These are phyloP conservation scores for Mythimna pallens DNA, from an alignment of 2,888 invertebrate genomes.

Conservation along the genomic window DNA sequence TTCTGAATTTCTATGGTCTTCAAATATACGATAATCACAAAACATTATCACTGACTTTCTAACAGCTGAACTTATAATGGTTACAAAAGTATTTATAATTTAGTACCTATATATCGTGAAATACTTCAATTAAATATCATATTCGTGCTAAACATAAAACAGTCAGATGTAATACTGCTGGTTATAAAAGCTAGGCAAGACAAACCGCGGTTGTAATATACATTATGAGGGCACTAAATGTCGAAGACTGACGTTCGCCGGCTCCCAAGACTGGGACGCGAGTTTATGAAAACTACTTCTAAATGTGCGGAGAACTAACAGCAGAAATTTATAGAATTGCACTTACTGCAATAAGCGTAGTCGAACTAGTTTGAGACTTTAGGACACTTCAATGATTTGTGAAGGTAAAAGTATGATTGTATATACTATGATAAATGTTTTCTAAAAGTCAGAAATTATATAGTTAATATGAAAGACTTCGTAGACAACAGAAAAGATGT, in stretches of 20 bases:
- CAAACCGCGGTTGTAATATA: constrained; percentile 75
- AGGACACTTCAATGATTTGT: neutral
- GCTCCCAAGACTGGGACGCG: constrained; percentile 48
- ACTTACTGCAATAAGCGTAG: constrained; percentile 9
- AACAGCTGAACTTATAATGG: constrained; percentile 20
- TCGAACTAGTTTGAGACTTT: neutral
- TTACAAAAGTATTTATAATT: constrained; percentile 16
- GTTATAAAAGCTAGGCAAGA: constrained; percentile 68
- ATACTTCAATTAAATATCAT: constrained; percentile 47
- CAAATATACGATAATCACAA: constrained; percentile 9
- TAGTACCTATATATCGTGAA: constrained; percentile 31
- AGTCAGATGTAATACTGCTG: constrained; percentile 47
- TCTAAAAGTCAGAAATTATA: neutral
- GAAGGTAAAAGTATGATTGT: neutral
- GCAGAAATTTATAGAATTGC: constrained; percentile 12
- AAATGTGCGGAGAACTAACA: constrained; percentile 35
- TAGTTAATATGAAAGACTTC: neutral
- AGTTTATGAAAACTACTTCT: constrained; percentile 61
- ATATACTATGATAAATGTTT: neutral
- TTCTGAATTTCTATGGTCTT: neutral
- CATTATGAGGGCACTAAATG: constrained; percentile 77
- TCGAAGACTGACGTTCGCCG: constrained; percentile 68
- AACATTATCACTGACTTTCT: constrained; percentile 13
- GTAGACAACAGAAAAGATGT: neutral
- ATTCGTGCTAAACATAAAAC: constrained; percentile 54